Conservation (phyloP, 35 echinoderm and acorn worm species). For the Nesometra sesokonis region DNA sequence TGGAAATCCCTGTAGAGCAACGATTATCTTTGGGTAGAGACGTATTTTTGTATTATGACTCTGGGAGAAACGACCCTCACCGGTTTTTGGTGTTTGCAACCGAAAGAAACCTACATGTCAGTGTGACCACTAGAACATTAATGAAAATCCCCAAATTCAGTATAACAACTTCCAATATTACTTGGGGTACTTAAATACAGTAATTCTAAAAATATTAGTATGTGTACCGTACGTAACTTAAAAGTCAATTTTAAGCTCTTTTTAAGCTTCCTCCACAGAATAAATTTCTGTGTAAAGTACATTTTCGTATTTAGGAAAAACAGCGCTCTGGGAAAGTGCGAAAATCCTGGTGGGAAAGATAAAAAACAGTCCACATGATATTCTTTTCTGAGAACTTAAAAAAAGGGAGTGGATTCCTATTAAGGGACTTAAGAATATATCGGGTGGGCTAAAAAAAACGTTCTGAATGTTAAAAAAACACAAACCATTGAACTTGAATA, state of each 20-base stretch:
- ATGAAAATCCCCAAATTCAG: not conserved
- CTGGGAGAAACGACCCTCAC: not conserved
- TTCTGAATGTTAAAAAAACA: no score
- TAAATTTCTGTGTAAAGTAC: not conserved
- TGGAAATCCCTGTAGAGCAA: slow-evolving; percentile 11
- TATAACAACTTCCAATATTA: not conserved
- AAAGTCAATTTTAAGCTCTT: not conserved
- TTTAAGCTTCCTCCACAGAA: no score
- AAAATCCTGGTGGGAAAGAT: no score
- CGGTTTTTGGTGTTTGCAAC: not conserved
- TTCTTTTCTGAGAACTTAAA: no score
- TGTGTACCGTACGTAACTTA: not conserved
- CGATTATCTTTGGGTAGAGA: slow-evolving; percentile 2
- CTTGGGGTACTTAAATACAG: not conserved
- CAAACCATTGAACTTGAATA: no score
- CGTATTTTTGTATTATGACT: slow-evolving; percentile 1
- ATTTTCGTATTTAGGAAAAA: no score
- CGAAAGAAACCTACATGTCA: not conserved
- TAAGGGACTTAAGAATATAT: no score
- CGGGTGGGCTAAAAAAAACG: no score
- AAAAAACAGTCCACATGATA: no score
- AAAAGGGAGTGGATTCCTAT: no score
- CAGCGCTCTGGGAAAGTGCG: no score
- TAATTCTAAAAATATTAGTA: not conserved
- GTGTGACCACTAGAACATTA: not conserved